Conservation (phyloP, 2,888 invertebrate genomes). For the Galerucella calmariensis region DNA sequence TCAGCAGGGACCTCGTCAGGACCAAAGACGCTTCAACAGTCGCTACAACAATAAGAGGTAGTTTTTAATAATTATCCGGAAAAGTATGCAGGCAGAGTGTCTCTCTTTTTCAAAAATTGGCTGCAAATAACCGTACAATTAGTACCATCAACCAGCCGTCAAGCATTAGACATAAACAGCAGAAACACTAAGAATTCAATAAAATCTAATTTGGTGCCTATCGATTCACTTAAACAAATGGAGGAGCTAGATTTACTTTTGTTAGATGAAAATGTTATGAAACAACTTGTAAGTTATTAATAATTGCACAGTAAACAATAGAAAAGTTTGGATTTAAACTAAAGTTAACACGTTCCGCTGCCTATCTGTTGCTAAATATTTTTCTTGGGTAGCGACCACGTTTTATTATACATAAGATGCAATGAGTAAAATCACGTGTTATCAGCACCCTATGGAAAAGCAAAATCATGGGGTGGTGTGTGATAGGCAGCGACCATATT, state of each 20-base stretch:
- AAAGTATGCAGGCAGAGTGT: no score
- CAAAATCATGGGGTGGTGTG: not conserved
- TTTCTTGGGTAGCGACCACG: constrained; percentile 7
- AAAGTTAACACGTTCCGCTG: constrained; percentile 15
- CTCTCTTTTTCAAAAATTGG: no score
- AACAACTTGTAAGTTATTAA: constrained; percentile 14
- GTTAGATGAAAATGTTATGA: constrained; percentile 14
- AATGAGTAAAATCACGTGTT: not conserved
- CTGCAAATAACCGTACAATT: not conserved
- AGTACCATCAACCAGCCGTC: constrained; percentile 9
- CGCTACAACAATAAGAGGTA: no score
- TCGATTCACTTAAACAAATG: constrained; percentile 3
- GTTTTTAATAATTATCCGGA: no score
- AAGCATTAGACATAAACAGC: constrained; percentile 15
- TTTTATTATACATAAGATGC: constrained; percentile 13
- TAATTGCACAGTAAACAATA: constrained; percentile 16
- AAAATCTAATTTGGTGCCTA: not conserved
- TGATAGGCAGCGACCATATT: not conserved
- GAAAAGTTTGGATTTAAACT: constrained; percentile 11
- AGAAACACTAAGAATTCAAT: constrained; percentile 6
- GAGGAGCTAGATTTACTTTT: constrained; percentile 16
- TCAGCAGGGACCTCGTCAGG: no score
- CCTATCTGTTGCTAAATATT: constrained; percentile 9
- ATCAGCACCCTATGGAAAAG: not conserved
- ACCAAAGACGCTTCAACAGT: no score